Base-by-base conservation (phyloP, 2,797 vertebrate genomes). In the Premnoplex brunnescens region DNA sequence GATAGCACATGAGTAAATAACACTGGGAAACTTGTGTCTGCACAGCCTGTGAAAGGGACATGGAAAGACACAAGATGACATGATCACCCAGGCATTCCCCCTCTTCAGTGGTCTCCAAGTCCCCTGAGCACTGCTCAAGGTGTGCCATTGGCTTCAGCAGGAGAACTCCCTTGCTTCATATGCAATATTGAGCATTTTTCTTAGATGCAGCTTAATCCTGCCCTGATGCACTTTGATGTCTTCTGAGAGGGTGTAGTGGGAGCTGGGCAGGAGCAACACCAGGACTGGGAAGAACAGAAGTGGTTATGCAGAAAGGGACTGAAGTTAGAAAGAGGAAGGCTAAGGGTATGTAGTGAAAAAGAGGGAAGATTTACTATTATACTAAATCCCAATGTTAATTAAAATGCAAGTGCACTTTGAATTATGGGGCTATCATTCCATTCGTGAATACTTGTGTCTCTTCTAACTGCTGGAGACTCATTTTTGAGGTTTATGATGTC, bases 211-310 rank as follows among this genome's bases (percentile, higher is more conserved):
- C 3, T 48, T 74, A 60, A 30, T 26, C 69, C 46, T 5, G 0
- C 28, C 37, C 48, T 2, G 1, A 20, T 1, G 4, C 2, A 4
- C 2, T 0, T 3, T 13, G 18, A 23, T 48, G 7, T 23, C 7
- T 91, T 10, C 28, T 44, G 64, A 69, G 59, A 41, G 6, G 20
- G 6, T 34, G 5, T 10, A 43, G 36, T 30, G 6, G 2, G 21
- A 85, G 27, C 4, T 46, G 56, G 18, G 20, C 1, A 8, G 8
- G 23, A 68, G 7, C n/a, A 87, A 3, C 28, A 64, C 5, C 59
- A 63, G 30, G 18, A 32, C 2, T 32, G 15, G 43, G 36, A 94
- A 41, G 28, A 86, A 43, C 6, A 41, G 58, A 67, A 87, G 9
- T 49, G 21, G 12, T 73, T 68, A 23, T 58, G 36, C 30, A 76